These are phyloP conservation scores for Platycheirus rosarum DNA, from an alignment of 2,888 invertebrate species.

Conservation along the genomic window DNA sequence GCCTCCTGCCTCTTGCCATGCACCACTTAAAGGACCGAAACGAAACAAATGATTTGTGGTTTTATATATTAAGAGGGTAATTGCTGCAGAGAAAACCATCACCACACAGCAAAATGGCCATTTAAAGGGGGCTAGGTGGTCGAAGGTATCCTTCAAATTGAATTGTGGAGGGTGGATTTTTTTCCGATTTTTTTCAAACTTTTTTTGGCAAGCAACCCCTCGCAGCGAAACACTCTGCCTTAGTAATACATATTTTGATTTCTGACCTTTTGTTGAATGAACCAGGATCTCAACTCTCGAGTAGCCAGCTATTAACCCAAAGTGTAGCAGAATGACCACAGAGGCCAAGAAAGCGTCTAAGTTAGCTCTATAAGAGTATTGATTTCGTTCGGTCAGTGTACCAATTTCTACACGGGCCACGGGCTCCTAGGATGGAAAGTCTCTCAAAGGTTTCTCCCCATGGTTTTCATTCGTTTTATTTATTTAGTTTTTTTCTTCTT, in stretches of 20 bases:
- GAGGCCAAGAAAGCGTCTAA: conserved; percentile 43
- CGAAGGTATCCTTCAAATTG: conserved; percentile 44
- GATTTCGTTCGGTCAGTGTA: conserved; percentile 72
- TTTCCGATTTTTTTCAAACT: background rate
- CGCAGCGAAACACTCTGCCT: conserved; percentile 4
- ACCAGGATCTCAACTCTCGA: conserved; percentile 29
- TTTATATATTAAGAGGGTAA: conserved; percentile 72
- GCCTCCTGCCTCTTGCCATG: background rate
- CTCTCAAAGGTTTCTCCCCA: conserved; percentile 12
- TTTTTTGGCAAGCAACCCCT: conserved; percentile 22
- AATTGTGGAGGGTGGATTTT: conserved; percentile 20
- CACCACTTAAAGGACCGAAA: conserved; percentile 51
- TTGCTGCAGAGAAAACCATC: conserved; percentile 68
- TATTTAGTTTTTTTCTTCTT: conserved; percentile 2
- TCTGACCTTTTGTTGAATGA: conserved; percentile 56
- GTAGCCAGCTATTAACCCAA: conserved; percentile 39
- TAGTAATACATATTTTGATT: conserved; percentile 62
- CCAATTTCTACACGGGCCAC: conserved; percentile 40
- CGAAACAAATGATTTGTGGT: conserved; percentile 74
- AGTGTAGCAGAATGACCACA: conserved; percentile 36
- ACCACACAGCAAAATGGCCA: conserved; percentile 56
- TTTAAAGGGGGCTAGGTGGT: conserved; percentile 48
- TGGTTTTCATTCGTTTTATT: conserved; percentile 2
- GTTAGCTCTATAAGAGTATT: conserved; percentile 67
- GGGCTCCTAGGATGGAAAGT: too few relatives aligned